phyloP scores from a whole-genome alignment of 2,113 vertebrate genomes.

The Loxodonta africana region DNA sequence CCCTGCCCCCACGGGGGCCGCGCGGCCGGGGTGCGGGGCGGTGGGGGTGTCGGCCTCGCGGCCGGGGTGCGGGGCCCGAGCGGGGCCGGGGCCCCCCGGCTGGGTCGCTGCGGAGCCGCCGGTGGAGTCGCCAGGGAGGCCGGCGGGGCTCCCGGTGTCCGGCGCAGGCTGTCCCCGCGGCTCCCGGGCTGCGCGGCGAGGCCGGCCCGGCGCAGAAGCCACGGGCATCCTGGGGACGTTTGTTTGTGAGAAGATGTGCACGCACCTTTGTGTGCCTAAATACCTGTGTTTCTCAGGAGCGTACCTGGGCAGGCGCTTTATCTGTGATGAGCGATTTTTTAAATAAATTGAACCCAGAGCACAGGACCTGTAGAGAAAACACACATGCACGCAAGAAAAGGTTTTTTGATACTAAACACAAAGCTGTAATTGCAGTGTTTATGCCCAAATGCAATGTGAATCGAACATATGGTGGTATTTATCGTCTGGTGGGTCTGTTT shows the following conservation, averaged over 20 bases:
- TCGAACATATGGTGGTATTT: slow-evolving; percentile 66
- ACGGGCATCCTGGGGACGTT: neutral
- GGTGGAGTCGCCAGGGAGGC: neutral
- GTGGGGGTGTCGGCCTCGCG: too few species aligned
- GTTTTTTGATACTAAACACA: slow-evolving; percentile 33
- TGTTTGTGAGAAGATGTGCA: neutral
- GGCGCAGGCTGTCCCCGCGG: neutral
- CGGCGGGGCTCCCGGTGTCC: neutral
- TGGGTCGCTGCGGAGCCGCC: rapidly evolving
- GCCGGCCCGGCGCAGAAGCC: neutral
- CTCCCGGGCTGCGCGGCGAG: neutral
- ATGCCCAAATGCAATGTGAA: slow-evolving; percentile 55
- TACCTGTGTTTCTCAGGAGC: neutral
- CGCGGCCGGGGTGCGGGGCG: neutral
- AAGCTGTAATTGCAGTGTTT: slow-evolving; percentile 61
- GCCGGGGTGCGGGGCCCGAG: neutral
- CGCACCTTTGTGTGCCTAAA: slow-evolving; percentile 42
- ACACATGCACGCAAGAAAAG: neutral
- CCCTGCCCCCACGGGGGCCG: neutral
- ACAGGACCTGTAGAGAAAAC: neutral
- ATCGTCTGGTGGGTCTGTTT: slow-evolving; percentile 62
- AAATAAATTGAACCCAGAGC: neutral
- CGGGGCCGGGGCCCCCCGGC: neutral
- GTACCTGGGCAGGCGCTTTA: slow-evolving; percentile 66
- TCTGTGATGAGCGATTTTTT: neutral